Base-by-base conservation (phyloP, 2,797 vertebrate genomes). In the Sebastes miniatus region DNA sequence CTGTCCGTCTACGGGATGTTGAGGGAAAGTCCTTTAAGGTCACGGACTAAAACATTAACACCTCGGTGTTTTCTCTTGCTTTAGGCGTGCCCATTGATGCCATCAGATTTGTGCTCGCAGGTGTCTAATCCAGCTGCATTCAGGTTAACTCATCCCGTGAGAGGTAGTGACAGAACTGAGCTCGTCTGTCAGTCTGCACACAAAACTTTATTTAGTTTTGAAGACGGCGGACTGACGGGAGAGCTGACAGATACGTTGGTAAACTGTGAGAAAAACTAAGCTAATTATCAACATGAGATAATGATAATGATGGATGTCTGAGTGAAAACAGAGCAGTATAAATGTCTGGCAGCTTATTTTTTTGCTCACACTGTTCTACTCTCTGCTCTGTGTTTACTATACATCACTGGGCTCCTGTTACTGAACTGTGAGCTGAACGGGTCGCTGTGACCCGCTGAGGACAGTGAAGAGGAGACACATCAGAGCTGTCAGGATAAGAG, bases 101-200 rank as follows among this genome's bases (percentile, higher is more conserved):
- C 18, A 31, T 61, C 34, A 66, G 36, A 73, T 63, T 31, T 80
- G 79, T 78, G 72, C 83, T 77, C 80, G 63, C 91, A 93, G 90
- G 88, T 88, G 89, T 29, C 75, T 89, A 81, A 92, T 92, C 86
- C 86, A 62, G 34, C 74, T 39, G 67, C 13, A 50, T 77, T 77
- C 61, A 68, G 58, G 39, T 56, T 36, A 59, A 70, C 70, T 86
- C 67, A 54, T 63, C 72, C 56, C 14, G 62, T 71, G 25, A 79
- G 76, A 84, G 79, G 76, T n/a, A 69, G 31, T 70, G 87, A 90
- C 78, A 83, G 81, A 62, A 36, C 63, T 62, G 56, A 90, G 68
- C 79, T 74, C 3, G 20, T 89, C 87, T 86, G 77, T 90, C 90
- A 90, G 61, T 66, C 27, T 56, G 32, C 62, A 74, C 65, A 77